Evolutionary conservation across 2,113 vertebrate species (phyloP).

Genomic region (Alectura lathami): DNA sequence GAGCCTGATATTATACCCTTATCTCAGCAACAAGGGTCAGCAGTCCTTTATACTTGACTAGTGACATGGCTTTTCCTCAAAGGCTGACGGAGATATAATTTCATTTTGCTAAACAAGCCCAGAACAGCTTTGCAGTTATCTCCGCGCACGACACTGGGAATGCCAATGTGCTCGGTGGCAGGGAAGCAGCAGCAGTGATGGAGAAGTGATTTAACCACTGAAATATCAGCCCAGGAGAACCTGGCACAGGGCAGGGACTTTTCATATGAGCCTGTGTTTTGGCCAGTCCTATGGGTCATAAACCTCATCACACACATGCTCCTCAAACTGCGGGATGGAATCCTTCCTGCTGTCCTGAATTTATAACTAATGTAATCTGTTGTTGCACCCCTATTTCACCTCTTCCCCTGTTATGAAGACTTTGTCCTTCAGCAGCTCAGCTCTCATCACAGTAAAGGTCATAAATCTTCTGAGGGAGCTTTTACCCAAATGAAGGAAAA

Average conservation of each 20-base stretch:
- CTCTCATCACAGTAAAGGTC: background rate
- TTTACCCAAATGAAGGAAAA: background rate
- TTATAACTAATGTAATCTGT: background rate
- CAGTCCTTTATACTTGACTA: background rate
- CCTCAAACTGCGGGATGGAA: background rate
- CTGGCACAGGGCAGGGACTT: background rate
- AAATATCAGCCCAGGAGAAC: background rate
- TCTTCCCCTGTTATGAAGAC: background rate
- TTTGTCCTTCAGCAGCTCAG: background rate
- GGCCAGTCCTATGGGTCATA: background rate
- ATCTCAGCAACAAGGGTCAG: conserved; percentile 28
- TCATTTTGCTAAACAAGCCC: conserved; percentile 40
- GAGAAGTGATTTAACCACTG: background rate
- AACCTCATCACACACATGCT: background rate
- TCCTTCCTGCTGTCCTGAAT: background rate
- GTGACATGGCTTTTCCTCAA: conserved; percentile 3
- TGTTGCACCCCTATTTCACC: background rate
- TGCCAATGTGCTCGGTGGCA: background rate
- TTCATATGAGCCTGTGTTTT: background rate
- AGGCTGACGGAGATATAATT: conserved; percentile 29
- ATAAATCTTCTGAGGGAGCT: background rate
- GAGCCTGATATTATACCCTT: background rate
- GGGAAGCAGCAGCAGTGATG: background rate
- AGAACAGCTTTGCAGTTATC: conserved; percentile 2
- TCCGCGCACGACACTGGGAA: background rate